A percentile compares a stretch with the other conserved stretches of the same genome.
These are phyloP conservation scores for Phalacrocorax pelagicus DNA, from an alignment of 2,113 vertebrate species.

Conservation along the genomic window DNA sequence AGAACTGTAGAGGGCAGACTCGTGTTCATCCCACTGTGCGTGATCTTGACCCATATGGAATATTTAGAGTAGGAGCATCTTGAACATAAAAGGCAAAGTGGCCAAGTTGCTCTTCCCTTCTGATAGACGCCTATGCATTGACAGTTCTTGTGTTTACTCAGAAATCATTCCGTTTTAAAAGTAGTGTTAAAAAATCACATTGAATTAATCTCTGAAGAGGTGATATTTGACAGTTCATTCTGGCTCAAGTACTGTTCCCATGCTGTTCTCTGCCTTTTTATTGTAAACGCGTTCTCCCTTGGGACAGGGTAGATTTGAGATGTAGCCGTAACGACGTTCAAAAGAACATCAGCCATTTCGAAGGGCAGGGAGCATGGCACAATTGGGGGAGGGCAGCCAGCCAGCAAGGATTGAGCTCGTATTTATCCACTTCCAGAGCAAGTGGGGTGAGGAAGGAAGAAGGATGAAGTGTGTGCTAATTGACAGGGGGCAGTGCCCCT, in stretches of 20 bases:
- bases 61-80: neutral
- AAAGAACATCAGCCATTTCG: neutral
- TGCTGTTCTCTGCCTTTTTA: neutral
- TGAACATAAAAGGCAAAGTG: neutral
- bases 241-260: neutral
- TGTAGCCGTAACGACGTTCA: neutral
- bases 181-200: neutral
- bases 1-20: neutral
- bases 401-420: neutral
- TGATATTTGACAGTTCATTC: neutral
- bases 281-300: neutral
- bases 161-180: neutral
- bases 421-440: neutral
- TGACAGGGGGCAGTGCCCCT: neutral
- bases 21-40: accelerated
- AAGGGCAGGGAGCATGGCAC: neutral
- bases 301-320: neutral
- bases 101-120: neutral
- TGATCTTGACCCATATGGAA: neutral
- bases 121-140: neutral
- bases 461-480: neutral
- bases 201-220: neutral
- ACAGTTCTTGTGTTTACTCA: neutral
- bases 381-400: neutral
- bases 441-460: neutral